These are phyloP conservation scores for Ophiothrix spiculata DNA, from an alignment of 35 echinoderm and acorn worm genomes.

Conservation along the genomic window DNA sequence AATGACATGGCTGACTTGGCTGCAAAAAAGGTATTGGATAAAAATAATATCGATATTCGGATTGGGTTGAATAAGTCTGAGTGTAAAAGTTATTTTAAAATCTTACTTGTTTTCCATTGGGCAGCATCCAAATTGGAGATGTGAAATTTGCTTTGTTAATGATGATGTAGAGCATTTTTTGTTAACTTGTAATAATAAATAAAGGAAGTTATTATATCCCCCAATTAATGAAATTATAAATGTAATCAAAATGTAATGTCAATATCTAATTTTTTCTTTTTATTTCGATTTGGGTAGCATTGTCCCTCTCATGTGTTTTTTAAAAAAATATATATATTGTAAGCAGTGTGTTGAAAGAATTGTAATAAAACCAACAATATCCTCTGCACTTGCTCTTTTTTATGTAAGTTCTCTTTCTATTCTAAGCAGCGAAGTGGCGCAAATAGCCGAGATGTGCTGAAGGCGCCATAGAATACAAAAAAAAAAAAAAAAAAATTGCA, in stretches of 20 bases:
- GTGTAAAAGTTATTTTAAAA: neutral
- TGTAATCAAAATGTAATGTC: neutral
- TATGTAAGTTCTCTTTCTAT: neutral
- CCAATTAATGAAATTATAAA: neutral
- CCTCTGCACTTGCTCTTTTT: neutral
- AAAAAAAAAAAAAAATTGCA: conserved; percentile 11
- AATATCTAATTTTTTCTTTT: too few relatives aligned
- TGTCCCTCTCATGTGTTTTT: neutral
- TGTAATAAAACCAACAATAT: neutral
- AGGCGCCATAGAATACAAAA: neutral
- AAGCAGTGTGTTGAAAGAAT: neutral
- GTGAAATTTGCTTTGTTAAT: neutral
- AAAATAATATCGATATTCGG: neutral
- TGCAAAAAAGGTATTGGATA: neutral
- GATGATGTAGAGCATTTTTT: neutral
- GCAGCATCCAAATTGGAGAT: neutral
- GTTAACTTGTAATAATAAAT: neutral
- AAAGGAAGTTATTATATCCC: neutral
- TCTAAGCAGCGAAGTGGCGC: neutral
- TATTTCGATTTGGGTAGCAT: neutral
- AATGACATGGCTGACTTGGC: neutral
- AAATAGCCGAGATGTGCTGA: neutral
- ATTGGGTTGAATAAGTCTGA: neutral
- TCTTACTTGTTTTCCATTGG: neutral
- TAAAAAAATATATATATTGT: neutral